phyloP scores from a whole-genome alignment of 2,113 vertebrate species.

The Erythrocercus mccallii region DNA sequence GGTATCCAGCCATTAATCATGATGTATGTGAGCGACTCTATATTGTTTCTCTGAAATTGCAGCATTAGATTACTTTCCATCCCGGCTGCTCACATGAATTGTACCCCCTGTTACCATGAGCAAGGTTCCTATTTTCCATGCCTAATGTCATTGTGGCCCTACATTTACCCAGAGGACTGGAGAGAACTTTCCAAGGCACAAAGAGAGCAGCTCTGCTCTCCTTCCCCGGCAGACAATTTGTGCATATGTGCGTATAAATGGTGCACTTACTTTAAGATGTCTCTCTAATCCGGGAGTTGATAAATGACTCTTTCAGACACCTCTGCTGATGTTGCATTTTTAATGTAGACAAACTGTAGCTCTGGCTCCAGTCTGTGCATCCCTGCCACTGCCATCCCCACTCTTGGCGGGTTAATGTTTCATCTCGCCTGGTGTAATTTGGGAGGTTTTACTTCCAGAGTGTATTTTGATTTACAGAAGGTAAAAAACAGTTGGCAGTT shows the following conservation, averaged over 20 bases:
- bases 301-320: constrained; percentile 22
- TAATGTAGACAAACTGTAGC: constrained; percentile 33
- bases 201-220: neutral
- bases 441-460: constrained; percentile 34
- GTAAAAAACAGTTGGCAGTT: constrained; percentile 36
- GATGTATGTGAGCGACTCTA: constrained; percentile 39
- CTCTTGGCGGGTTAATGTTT: neutral
- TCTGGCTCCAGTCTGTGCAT: neutral
- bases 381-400: neutral
- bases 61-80: constrained; percentile 32
- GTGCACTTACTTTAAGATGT: constrained; percentile 37
- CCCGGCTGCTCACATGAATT: neutral
- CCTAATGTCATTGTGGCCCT: constrained; percentile 1
- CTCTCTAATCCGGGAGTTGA: constrained; percentile 39
- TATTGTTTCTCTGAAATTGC: constrained; percentile 52
- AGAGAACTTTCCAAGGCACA: neutral
- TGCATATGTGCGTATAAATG: constrained; percentile 10
- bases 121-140: constrained; percentile 21
- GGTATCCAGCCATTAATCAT: constrained; percentile 66
- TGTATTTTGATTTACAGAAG: constrained; percentile 43
- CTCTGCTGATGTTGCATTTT: constrained; percentile 57
- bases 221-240: neutral
- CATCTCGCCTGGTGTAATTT: constrained; percentile 1
- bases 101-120: constrained; percentile 6
- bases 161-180: neutral